Evolutionary conservation across 2,797 vertebrate species (phyloP), one percentile per base, ranked within the genome.

Genomic region (Sebastes vulpes): DNA sequence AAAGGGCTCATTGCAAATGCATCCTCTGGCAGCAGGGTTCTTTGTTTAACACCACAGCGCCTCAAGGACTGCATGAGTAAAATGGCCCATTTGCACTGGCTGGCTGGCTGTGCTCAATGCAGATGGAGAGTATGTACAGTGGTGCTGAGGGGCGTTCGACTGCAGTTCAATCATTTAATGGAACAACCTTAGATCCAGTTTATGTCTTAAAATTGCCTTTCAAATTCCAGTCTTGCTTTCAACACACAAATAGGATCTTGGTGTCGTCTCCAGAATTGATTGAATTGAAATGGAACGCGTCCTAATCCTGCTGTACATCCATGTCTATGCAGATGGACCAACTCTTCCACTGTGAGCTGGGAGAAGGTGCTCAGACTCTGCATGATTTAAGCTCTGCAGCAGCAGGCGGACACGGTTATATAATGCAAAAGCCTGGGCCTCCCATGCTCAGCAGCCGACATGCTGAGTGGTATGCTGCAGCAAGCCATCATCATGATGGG

Each of bases 401-500:
- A 90, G 90, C 93, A 91, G 86, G 89, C 86, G 35, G 81, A 86
- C 86, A 86, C 58, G 68, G 84, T 94, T 94, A 94, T 76, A 93
- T 92, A 95, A 95, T 92, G 92, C 92, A 93, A 88, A 89, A 93
- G 92, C 90, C 90, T 91, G 92, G 87, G 87, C 82, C 87, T 91
- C 92, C 93, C 92, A 88, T 92, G 94, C 91, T 93, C 91, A 91
- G 88, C 90, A 93, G 94, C 88, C 56, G 73, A 83, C 94, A 95
- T 95, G 94, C 94, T 91, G 94, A 93, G 93, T 93, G 94, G 83
- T 89, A 81, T 86, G 90, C 93, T 91, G 91, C 92, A 87, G 94
- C 90, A 90, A 94, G 91, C 90, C 90, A 87, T 92, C 90, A 71
- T 76, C 71, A 65, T 77, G 83, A 91, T 89, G 90, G 89, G 82